These are phyloP conservation scores for Gopherus evgoodei DNA, from an alignment of 2,113 vertebrate genomes.

Conservation along the genomic window DNA sequence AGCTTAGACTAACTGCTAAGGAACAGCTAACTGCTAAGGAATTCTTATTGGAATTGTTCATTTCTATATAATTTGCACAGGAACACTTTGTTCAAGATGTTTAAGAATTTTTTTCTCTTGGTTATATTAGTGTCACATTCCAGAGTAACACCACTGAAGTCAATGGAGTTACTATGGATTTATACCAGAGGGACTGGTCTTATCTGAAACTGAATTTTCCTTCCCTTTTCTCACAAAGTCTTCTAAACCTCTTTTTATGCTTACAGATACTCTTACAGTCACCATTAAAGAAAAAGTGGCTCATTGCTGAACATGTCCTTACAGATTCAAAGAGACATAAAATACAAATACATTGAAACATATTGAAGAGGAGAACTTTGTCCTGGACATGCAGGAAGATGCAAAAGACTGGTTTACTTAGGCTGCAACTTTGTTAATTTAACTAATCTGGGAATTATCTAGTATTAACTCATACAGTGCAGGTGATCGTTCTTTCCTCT, in stretches of 20 bases:
- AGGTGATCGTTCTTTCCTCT: neutral
- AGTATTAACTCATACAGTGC: neutral
- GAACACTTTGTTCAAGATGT: neutral
- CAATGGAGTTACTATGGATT: neutral
- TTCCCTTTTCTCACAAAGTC: neutral
- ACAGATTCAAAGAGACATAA: neutral
- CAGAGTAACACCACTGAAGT: neutral
- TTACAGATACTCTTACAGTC: neutral
- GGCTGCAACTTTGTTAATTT: neutral
- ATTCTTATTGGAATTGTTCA: neutral
- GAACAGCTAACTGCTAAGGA: neutral
- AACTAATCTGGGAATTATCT: neutral
- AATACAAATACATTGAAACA: neutral
- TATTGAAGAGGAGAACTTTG: neutral
- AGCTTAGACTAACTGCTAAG: neutral
- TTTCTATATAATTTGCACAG: neutral
- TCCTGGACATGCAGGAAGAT: neutral
- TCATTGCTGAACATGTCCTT: neutral
- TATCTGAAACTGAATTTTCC: neutral
- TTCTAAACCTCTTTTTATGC: neutral
- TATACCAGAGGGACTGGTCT: neutral
- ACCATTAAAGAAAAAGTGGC: neutral
- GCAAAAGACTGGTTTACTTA: neutral
- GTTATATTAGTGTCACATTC: neutral
- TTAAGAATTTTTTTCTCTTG: neutral